phyloP scores from a whole-genome alignment of 2,797 vertebrate species.

The Petrocephalus schoutedeni region DNA sequence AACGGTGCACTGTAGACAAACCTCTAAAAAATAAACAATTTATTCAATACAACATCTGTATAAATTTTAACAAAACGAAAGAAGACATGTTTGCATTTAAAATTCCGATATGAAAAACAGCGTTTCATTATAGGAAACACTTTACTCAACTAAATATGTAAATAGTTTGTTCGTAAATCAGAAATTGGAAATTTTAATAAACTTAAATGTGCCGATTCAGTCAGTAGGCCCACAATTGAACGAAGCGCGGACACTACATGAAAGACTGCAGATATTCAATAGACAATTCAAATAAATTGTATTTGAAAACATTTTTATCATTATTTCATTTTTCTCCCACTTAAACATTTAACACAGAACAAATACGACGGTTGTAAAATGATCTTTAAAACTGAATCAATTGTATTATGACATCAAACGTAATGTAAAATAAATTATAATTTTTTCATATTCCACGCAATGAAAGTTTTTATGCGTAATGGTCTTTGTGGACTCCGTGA shows the following conservation, averaged over 20 bases:
- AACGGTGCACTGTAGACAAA: neutral
- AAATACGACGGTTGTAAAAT: neutral
- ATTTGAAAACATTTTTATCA: neutral
- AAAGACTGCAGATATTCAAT: neutral
- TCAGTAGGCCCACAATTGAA: neutral
- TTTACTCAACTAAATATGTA: neutral
- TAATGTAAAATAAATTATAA: neutral
- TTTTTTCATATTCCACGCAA: neutral
- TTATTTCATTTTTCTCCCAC: neutral
- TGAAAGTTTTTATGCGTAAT: neutral
- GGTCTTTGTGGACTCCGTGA: neutral
- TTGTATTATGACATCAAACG: neutral
- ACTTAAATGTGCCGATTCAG: neutral
- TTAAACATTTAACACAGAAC: neutral
- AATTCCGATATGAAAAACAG: neutral
- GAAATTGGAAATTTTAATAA: neutral
- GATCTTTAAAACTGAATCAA: neutral
- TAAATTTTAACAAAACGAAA: constrained; percentile 4
- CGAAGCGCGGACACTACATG: neutral
- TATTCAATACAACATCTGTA: neutral
- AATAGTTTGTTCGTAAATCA: neutral
- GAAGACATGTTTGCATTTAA: neutral
- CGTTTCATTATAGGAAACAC: neutral
- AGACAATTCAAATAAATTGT: neutral
- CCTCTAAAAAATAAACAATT: neutral